Conservation (phyloP, 1,140 invertebrate species). For the Drosophila insularis region DNA sequence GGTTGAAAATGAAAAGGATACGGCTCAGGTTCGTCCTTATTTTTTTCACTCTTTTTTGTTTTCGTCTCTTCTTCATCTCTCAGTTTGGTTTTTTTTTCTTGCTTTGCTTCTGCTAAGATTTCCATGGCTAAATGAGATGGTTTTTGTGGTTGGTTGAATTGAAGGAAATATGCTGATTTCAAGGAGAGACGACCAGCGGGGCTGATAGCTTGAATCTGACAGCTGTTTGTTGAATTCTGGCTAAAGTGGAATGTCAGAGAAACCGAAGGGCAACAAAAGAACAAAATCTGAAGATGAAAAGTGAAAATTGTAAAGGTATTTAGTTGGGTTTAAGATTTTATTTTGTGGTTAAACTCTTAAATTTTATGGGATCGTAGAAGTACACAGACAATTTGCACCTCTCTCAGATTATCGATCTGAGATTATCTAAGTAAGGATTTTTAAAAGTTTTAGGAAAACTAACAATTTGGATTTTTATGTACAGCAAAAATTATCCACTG, state of each 20-base stretch:
- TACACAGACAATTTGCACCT: background rate
- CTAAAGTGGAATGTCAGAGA: constrained; percentile 56
- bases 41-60: background rate
- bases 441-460: too few species aligned
- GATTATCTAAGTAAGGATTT: too few species aligned
- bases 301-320: constrained; percentile 42
- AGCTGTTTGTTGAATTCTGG: constrained; percentile 50
- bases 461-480: too few species aligned
- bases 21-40: constrained; percentile 50
- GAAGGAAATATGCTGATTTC: constrained; percentile 53
- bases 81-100: constrained; percentile 13
- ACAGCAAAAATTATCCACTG: too few species aligned
- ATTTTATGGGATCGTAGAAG: background rate
- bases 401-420: too few species aligned
- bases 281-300: constrained; percentile 43
- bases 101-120: constrained; percentile 61
- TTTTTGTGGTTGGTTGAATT: constrained; percentile 68
- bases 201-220: constrained; percentile 51
- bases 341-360: constrained; percentile 11
- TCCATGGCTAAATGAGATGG: constrained; percentile 79
- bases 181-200: constrained; percentile 16
- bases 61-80: constrained; percentile 9
- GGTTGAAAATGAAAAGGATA: constrained; percentile 76
- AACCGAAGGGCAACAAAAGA: constrained; percentile 32
- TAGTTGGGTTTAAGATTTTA: constrained; percentile 23